Evolutionary conservation across 2,113 vertebrate species (phyloP).

Genomic region (Onychostoma macrolepis): DNA sequence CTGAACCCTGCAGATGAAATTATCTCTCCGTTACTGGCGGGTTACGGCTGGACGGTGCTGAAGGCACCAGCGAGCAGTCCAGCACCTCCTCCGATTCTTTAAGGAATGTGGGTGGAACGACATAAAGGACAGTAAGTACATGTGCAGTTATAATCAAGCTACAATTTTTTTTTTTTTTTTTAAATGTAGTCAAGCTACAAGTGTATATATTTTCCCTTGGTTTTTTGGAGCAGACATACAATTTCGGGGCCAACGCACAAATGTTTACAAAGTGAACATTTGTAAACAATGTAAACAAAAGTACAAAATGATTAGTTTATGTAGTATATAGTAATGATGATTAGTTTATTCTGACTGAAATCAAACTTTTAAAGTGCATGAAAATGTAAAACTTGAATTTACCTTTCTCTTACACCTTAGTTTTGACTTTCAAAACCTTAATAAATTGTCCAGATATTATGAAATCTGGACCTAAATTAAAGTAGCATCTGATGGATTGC

Average conservation of each 20-base stretch:
- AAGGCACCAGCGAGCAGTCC: background rate
- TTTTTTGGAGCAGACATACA: background rate
- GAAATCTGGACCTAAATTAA: background rate
- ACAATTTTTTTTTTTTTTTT: background rate
- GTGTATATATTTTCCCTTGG: background rate
- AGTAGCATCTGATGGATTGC: background rate
- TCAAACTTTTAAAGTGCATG: background rate
- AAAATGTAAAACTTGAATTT: background rate
- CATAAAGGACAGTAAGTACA: background rate
- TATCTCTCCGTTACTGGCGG: constrained; percentile 47
- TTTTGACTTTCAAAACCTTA: background rate
- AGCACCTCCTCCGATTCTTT: constrained; percentile 8
- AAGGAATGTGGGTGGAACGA: background rate
- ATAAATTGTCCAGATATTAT: background rate
- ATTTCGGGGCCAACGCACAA: background rate
- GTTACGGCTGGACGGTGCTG: constrained; percentile 24
- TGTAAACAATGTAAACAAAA: no score
- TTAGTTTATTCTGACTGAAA: background rate
- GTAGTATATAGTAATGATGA: no score
- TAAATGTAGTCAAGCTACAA: background rate
- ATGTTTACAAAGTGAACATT: no score
- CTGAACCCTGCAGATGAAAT: constrained; percentile 53
- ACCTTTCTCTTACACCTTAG: background rate
- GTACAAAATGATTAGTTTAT: no score
- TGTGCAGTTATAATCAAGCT: background rate